These are phyloP conservation scores for Phortica variegata DNA, from an alignment of 1,140 invertebrate species.

Conservation along the genomic window DNA sequence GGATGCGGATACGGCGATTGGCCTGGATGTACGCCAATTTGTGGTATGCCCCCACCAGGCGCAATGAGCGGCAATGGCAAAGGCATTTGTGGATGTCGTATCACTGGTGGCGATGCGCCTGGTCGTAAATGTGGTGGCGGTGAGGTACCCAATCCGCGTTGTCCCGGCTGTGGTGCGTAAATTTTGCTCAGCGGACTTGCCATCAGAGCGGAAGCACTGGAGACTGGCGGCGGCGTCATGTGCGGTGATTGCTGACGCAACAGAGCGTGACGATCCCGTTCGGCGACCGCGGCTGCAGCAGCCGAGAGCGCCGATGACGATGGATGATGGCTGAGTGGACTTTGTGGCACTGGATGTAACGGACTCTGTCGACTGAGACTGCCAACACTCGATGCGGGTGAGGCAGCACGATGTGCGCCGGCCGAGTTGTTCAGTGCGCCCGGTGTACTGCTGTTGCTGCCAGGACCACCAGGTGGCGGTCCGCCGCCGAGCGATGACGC, in stretches of 20 bases:
- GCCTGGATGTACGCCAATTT: slow-evolving; percentile 53
- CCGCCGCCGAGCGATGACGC: slow-evolving; percentile 14
- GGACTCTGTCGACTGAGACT: slow-evolving; percentile 54
- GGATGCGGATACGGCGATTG: slow-evolving; percentile 56
- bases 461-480: slow-evolving; percentile 25
- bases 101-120: slow-evolving; percentile 54
- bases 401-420: slow-evolving; percentile 47
- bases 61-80: slow-evolving; percentile 50
- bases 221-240: slow-evolving; percentile 56
- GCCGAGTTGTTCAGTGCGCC: slow-evolving; percentile 30
- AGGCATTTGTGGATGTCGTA: slow-evolving; percentile 56
- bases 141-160: slow-evolving; percentile 51
- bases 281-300: slow-evolving; percentile 47
- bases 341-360: slow-evolving; percentile 51
- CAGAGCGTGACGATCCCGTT: slow-evolving; percentile 54
- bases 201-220: slow-evolving; percentile 56
- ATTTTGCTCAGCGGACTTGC: slow-evolving; percentile 56
- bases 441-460: slow-evolving; percentile 27
- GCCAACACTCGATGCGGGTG: slow-evolving; percentile 46
- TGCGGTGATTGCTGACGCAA: slow-evolving; percentile 56
- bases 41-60: slow-evolving; percentile 46
- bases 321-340: slow-evolving; percentile 48
- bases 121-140: slow-evolving; percentile 55
- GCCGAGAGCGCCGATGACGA: slow-evolving; percentile 48
- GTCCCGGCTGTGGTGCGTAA: slow-evolving; percentile 49